These are phyloP conservation scores for Recurvirostra avosetta DNA, from an alignment of 2,113 vertebrate species.

Conservation along the genomic window DNA sequence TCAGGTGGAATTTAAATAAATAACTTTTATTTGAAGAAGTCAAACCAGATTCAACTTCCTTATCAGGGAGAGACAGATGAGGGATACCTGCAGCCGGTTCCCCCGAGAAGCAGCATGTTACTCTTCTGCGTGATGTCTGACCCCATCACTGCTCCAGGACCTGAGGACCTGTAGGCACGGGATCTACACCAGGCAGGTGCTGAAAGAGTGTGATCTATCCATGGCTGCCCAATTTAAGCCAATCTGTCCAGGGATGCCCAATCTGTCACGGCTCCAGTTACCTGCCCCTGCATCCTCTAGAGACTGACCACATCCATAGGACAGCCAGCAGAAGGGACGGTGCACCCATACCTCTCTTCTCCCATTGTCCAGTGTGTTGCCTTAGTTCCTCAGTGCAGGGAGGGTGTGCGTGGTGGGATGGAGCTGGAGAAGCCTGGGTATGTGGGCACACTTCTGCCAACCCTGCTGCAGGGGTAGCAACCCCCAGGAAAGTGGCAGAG, in stretches of 20 bases:
- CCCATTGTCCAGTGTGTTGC: background rate
- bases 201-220: background rate
- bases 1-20: background rate
- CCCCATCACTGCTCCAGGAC: fast-evolving
- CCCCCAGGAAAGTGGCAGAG: background rate
- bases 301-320: background rate
- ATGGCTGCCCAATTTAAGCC: background rate
- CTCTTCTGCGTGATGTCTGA: background rate
- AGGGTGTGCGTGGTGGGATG: background rate
- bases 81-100: background rate
- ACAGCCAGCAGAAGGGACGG: background rate
- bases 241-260: background rate
- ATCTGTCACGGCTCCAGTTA: background rate
- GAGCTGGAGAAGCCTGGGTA: background rate
- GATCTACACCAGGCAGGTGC: background rate
- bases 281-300: background rate
- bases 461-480: background rate
- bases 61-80: background rate
- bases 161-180: background rate
- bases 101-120: fast-evolving
- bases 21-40: background rate
- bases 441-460: background rate
- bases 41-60: background rate
- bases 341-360: background rate
- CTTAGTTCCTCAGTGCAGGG: background rate